These are phyloP conservation scores for Sinocyclocheilus maitianheensis DNA, from an alignment of 2,113 vertebrate species.

Conservation along the genomic window DNA sequence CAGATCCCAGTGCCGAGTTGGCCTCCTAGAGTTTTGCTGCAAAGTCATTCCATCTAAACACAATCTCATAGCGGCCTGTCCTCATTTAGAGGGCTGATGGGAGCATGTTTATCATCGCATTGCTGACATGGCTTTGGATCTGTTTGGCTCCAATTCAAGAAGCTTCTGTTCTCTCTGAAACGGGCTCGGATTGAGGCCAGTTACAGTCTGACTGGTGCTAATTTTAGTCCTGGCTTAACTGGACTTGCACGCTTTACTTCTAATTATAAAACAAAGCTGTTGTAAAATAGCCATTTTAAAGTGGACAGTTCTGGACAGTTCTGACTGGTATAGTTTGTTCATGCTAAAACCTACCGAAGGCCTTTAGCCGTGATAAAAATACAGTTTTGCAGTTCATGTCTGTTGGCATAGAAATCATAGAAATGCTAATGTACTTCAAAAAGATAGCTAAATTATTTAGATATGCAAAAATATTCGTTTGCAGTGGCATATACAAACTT, in stretches of 20 bases:
- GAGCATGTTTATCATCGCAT: slow-evolving; percentile 27
- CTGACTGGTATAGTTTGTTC: background rate
- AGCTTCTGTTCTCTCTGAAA: slow-evolving; percentile 32
- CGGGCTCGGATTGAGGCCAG: slow-evolving; percentile 30
- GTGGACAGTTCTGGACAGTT: background rate
- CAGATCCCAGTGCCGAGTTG: slow-evolving; percentile 7
- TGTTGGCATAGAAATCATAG: background rate
- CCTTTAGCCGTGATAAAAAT: background rate
- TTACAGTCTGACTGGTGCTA: slow-evolving; percentile 12
- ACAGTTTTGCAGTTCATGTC: background rate
- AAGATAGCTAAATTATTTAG: background rate
- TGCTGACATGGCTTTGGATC: slow-evolving; percentile 35
- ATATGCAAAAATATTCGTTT: background rate
- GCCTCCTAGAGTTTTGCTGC: slow-evolving; percentile 30
- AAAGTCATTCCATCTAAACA: slow-evolving; percentile 29
- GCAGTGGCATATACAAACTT: background rate
- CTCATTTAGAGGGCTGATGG: slow-evolving; percentile 34
- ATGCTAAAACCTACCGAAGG: background rate
- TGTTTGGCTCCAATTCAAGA: slow-evolving; percentile 40
- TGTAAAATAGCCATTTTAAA: background rate
- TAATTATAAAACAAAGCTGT: slow-evolving; percentile 3
- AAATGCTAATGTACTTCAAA: background rate
- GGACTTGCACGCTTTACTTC: background rate
- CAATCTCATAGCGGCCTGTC: slow-evolving; percentile 30
- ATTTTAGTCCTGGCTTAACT: slow-evolving; percentile 19